Percentiles rank a stretch among this genome's conserved stretches.
These are phyloP conservation scores for Onychomys leucogaster DNA, from an alignment of 2,797 vertebrate genomes.

Conservation along the genomic window DNA sequence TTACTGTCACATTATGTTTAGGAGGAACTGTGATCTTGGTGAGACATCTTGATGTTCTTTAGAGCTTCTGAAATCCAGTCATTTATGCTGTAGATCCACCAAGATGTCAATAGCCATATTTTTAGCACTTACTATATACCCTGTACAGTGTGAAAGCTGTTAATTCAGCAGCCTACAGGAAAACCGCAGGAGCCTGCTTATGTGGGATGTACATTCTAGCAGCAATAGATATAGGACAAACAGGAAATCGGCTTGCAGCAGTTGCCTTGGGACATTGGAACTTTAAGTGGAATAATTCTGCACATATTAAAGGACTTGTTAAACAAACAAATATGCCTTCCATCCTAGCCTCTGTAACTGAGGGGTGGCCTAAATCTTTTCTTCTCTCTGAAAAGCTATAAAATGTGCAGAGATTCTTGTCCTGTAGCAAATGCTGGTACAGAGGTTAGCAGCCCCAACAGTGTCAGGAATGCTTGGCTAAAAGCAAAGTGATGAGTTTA, in stretches of 20 bases:
- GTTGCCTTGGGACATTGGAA: not conserved
- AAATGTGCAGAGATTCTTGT: not conserved
- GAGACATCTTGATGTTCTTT: not conserved
- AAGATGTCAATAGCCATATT: not conserved
- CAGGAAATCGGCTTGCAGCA: not conserved
- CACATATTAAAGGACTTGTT: not conserved
- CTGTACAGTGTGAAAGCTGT: not conserved
- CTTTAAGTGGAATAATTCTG: not conserved
- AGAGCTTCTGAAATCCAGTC: not conserved
- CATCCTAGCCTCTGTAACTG: not conserved
- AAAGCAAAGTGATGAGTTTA: not conserved
- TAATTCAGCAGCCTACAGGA: not conserved
- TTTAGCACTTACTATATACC: not conserved
- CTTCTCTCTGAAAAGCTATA: not conserved
- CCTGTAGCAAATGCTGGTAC: not conserved
- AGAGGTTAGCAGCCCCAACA: not conserved
- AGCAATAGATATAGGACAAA: not conserved
- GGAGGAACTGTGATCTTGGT: not conserved
- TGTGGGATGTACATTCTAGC: not conserved
- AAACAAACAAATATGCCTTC: not conserved
- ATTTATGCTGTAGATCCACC: not conserved
- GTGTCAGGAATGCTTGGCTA: not conserved
- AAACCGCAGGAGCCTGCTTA: not conserved
- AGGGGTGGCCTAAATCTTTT: not conserved
- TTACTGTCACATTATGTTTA: not conserved